These are phyloP conservation scores for Ochlodes sylvanus DNA, from an alignment of 2,888 invertebrate genomes.

Conservation along the genomic window DNA sequence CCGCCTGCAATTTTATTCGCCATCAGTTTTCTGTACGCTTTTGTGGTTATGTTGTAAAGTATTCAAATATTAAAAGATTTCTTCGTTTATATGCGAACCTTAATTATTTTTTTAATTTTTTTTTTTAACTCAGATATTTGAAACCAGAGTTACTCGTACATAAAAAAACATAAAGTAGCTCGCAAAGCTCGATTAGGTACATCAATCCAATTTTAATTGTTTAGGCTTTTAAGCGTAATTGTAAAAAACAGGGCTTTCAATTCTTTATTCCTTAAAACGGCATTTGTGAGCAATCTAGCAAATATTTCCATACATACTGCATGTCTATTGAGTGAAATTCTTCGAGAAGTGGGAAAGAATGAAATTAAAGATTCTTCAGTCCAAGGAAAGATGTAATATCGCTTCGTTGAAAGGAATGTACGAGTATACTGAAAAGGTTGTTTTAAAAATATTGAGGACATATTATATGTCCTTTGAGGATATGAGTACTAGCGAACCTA, in stretches of 20 bases:
- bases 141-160: too few species aligned
- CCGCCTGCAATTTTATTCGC: not conserved
- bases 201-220: too few species aligned
- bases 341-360: not conserved
- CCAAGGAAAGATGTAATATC: constrained; percentile 5
- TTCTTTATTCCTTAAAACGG: too few species aligned
- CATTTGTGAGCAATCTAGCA: not conserved
- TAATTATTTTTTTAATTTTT: too few species aligned
- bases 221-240: too few species aligned
- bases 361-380: constrained; percentile 15
- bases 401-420: not conserved
- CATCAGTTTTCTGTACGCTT: not conserved
- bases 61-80: too few species aligned
- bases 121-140: too few species aligned
- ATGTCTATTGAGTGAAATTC: not conserved
- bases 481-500: too few species aligned
- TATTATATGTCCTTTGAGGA: not conserved
- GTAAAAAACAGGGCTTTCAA: too few species aligned
- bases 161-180: too few species aligned
- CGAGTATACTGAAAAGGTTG: not conserved
- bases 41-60: not conserved
- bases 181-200: too few species aligned
- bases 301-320: not conserved
- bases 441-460: not conserved
- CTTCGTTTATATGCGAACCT: too few species aligned